phyloP scores from a whole-genome alignment of 2,797 vertebrate species.

The Lacerta bilineata region DNA sequence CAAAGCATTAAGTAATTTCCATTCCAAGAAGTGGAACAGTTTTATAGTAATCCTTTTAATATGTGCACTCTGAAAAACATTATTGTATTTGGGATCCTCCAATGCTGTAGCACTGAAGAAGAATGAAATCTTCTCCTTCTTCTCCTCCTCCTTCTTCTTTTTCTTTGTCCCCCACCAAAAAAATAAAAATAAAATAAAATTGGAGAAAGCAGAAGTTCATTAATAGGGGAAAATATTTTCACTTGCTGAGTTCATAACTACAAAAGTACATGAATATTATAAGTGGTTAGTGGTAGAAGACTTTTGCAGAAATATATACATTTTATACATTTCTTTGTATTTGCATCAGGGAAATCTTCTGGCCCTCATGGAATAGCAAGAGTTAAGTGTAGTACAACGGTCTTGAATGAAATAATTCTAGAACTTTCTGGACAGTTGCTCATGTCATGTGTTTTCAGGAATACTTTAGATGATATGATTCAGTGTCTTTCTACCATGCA shows the following conservation, averaged over 20 bases:
- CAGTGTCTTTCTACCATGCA: neutral
- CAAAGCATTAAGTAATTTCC: conserved; percentile 11
- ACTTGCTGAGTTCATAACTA: neutral
- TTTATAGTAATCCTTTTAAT: conserved; percentile 14
- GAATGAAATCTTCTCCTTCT: neutral
- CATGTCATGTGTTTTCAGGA: neutral
- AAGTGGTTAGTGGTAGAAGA: neutral
- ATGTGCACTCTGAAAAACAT: neutral
- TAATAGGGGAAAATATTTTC: neutral
- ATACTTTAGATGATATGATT: neutral
- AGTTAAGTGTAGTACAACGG: neutral
- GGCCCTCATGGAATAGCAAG: neutral
- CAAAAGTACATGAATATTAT: neutral
- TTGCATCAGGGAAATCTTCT: neutral
- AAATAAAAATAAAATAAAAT: neutral
- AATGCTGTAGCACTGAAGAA: neutral
- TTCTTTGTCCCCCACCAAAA: no score
- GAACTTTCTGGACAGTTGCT: neutral
- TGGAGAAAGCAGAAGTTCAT: neutral
- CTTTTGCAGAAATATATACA: neutral
- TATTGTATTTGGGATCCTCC: neutral
- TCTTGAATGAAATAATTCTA: neutral
- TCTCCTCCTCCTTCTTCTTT: neutral
- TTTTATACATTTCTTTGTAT: neutral
- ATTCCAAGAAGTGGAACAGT: conserved; percentile 15